Conservation (phyloP, 1,140 invertebrate genomes). For the Parapsyche elsis region DNA sequence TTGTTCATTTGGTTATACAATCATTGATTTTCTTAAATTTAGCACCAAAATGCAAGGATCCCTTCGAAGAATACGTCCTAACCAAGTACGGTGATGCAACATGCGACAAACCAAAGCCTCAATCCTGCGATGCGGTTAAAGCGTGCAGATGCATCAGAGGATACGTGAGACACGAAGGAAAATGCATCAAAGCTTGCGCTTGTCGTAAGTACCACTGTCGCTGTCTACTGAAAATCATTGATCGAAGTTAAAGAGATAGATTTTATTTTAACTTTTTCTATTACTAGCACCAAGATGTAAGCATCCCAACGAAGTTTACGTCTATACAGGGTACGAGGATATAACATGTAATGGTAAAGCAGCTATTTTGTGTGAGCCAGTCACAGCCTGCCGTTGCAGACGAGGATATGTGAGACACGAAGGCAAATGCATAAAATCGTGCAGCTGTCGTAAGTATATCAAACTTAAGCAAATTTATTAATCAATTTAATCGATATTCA, state of each 20-base stretch:
- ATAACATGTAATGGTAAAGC: background rate
- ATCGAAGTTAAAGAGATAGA: background rate
- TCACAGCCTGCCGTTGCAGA: conserved; percentile 10
- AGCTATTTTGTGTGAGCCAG: background rate
- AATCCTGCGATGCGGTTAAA: background rate
- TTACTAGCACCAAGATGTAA: conserved; percentile 3
- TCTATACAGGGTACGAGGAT: background rate
- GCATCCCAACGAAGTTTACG: conserved; percentile 2
- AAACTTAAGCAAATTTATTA: too few species aligned
- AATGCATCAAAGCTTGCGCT: conserved; percentile 1
- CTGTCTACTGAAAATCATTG: background rate
- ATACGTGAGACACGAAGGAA: background rate
- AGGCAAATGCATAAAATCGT: background rate
- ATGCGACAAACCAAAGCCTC: too few species aligned
- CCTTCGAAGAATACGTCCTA: background rate
- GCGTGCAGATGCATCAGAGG: background rate
- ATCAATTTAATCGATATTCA: too few species aligned
- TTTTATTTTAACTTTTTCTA: background rate
- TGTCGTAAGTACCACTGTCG: conserved; percentile 16
- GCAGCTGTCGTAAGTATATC: conserved; percentile 14
- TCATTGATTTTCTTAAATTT: too few species aligned
- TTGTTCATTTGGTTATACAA: too few species aligned
- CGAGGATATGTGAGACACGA: background rate
- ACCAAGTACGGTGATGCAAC: background rate
- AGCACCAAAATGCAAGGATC: conserved; percentile 16